Evolutionary conservation across 2,113 vertebrate genomes (phyloP).

Genomic region (Panthera leo): DNA sequence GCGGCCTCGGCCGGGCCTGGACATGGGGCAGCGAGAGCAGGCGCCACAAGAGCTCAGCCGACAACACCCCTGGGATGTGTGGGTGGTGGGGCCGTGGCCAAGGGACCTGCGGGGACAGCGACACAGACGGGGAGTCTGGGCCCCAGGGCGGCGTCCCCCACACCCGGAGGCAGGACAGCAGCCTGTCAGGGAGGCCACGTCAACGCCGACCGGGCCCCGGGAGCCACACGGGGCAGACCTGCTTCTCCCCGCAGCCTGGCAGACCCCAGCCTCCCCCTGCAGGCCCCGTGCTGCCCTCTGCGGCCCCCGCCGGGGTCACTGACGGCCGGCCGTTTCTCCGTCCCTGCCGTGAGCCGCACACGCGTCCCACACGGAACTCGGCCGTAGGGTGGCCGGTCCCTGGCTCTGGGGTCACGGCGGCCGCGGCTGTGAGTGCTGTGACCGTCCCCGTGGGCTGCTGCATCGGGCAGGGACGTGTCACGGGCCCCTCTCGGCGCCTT

Average conservation of each 20-base stretch:
- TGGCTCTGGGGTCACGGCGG: background rate
- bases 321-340: rapidly evolving
- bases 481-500: background rate
- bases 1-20: background rate
- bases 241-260: background rate
- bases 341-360: background rate
- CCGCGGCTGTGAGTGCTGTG: background rate
- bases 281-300: rapidly evolving
- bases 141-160: background rate
- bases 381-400: background rate
- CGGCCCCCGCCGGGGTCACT: background rate
- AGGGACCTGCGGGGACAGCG: background rate
- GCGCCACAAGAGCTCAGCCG: background rate
- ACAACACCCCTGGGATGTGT: background rate
- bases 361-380: rapidly evolving
- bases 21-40: background rate
- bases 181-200: background rate
- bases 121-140: background rate
- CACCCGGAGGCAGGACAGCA: background rate
- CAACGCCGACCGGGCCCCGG: background rate
- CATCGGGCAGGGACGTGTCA: background rate
- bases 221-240: background rate
- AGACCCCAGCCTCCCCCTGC: background rate
- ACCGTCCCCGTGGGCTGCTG: background rate
- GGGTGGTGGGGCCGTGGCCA: background rate